phyloP scores from a whole-genome alignment of 2,797 vertebrate species.

The Champsocephalus esox region DNA sequence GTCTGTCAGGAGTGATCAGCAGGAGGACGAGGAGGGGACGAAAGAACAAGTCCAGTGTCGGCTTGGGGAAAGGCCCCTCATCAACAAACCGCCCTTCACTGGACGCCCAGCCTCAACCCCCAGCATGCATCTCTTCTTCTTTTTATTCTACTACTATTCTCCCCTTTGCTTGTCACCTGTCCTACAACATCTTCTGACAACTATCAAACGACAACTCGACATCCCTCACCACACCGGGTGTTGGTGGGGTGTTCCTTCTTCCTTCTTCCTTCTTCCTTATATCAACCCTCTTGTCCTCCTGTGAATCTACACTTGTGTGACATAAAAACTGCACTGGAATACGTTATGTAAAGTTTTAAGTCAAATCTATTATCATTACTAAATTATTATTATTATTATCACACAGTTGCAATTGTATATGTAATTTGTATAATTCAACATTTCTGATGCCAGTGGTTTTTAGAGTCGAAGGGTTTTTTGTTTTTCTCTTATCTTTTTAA shows the following conservation, averaged over 20 bases:
- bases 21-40: constrained; percentile 58
- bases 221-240: constrained; percentile 37
- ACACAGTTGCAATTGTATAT: constrained; percentile 83
- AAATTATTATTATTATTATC: constrained; percentile 61
- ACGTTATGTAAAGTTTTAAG: constrained; percentile 85
- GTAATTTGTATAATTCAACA: constrained; percentile 84
- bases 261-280: constrained; percentile 53
- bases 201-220: constrained; percentile 11
- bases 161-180: constrained; percentile 51
- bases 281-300: constrained; percentile 57
- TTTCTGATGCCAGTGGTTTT: constrained; percentile 84
- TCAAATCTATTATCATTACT: constrained; percentile 72
- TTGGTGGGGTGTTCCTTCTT: constrained; percentile 44
- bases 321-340: constrained; percentile 82
- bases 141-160: constrained; percentile 51
- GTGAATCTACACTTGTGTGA: constrained; percentile 75
- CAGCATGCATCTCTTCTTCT: constrained; percentile 79
- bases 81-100: constrained; percentile 62
- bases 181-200: constrained; percentile 28
- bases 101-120: constrained; percentile 67
- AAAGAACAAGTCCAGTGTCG: constrained; percentile 65
- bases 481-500: constrained; percentile 77
- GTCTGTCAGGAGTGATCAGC: constrained; percentile 74
- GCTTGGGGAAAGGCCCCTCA: constrained; percentile 49
- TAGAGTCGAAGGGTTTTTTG: constrained; percentile 69